Percentiles rank a stretch among this genome's conserved stretches.
Evolutionary conservation across 2,113 vertebrate species (phyloP).

Genomic region (Thamnaconus septentrionalis): DNA sequence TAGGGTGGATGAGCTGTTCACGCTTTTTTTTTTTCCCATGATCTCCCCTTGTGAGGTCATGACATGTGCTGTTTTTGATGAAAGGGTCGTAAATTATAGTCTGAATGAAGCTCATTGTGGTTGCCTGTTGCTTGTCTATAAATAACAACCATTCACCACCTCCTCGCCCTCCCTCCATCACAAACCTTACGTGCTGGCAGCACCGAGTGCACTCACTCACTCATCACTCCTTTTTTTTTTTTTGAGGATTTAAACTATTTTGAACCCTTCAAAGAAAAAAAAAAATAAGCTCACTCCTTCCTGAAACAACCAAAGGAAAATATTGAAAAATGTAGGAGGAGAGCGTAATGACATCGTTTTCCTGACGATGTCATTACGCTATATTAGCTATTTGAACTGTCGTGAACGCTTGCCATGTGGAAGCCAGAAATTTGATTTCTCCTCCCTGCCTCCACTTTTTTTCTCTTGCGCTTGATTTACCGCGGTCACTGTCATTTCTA

Average conservation of each 20-base stretch:
- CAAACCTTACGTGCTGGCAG: slow-evolving; percentile 6
- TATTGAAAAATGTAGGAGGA: no score
- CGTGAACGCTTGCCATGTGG: no score
- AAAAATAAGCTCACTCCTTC: no score
- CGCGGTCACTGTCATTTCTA: not conserved
- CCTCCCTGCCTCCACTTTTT: not conserved
- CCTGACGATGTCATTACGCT: no score
- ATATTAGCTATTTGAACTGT: no score
- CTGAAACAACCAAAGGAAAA: no score
- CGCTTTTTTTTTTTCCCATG: slow-evolving; percentile 51
- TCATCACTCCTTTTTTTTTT: not conserved
- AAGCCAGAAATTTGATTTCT: no score
- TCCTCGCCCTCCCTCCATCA: not conserved
- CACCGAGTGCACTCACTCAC: not conserved
- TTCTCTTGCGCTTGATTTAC: not conserved
- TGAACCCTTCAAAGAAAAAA: no score
- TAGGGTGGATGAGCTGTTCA: slow-evolving; percentile 50
- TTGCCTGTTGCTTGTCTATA: slow-evolving; percentile 50
- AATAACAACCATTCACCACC: slow-evolving; percentile 36
- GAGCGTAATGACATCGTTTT: no score
- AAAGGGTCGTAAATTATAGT: slow-evolving; percentile 29
- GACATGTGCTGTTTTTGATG: slow-evolving; percentile 19
- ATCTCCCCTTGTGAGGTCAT: slow-evolving; percentile 46
- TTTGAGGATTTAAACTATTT: no score
- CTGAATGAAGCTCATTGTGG: slow-evolving; percentile 56